Percentiles rank a stretch among this genome's conserved stretches.
Evolutionary conservation across 1,140 invertebrate species (phyloP).

Genomic region (Drosophila truncata): DNA sequence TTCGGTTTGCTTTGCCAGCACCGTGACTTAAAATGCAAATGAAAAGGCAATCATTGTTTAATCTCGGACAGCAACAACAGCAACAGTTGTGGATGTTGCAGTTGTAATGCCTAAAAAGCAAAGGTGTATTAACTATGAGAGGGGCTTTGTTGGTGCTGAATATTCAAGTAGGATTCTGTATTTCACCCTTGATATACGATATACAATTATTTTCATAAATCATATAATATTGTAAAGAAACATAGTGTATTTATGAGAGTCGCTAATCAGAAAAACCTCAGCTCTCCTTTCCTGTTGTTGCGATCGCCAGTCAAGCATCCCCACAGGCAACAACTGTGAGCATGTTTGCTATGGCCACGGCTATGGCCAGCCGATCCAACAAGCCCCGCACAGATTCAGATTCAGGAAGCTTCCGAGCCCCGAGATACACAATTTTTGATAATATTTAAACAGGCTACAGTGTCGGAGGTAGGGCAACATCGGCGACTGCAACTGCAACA

Average conservation of each 20-base stretch:
- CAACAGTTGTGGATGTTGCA: conserved; percentile 56
- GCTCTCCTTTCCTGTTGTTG: conserved; percentile 47
- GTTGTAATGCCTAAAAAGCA: conserved; percentile 29
- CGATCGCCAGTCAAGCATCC: conserved; percentile 66
- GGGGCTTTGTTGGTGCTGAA: not conserved
- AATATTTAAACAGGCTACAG: conserved; percentile 68
- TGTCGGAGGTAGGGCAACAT: conserved; percentile 34
- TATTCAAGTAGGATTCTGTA: not conserved
- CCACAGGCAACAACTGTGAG: conserved; percentile 63
- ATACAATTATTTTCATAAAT: not conserved
- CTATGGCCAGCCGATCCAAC: conserved; percentile 47
- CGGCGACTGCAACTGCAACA: conserved; percentile 41
- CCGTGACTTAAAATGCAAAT: conserved; percentile 84
- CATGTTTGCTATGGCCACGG: conserved; percentile 70
- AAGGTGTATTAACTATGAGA: not conserved
- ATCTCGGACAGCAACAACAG: conserved; percentile 73
- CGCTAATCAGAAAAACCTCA: not conserved
- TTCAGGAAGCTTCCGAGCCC: conserved; percentile 76
- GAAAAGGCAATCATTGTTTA: conserved; percentile 84
- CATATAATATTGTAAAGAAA: too few relatives aligned
- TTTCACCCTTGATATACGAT: too few relatives aligned
- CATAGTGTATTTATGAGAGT: conserved; percentile 1
- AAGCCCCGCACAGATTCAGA: conserved; percentile 64
- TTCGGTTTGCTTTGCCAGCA: conserved; percentile 53
- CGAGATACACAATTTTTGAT: conserved; percentile 80